These are phyloP conservation scores for Pterobdella sp. DNA, from an alignment of 2,888 invertebrate genomes.

Conservation along the genomic window DNA sequence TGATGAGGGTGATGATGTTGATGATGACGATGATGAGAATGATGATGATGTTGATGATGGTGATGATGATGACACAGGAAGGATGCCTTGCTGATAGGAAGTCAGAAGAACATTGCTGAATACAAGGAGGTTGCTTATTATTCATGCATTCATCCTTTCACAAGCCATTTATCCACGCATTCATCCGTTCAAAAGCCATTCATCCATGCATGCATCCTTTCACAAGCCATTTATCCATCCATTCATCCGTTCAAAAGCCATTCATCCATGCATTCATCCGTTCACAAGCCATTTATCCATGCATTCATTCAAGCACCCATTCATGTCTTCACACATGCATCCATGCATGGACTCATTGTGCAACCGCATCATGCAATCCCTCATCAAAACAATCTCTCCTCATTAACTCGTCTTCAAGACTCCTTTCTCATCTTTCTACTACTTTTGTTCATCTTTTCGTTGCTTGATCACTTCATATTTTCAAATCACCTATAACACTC, in stretches of 20 bases:
- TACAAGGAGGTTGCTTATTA: slow-evolving; percentile 63
- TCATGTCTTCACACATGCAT: slow-evolving; percentile 55
- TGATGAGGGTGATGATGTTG: not conserved
- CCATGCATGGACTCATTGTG: too few species aligned
- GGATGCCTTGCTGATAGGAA: slow-evolving; percentile 22
- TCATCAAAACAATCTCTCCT: too few species aligned
- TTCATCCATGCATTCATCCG: not conserved
- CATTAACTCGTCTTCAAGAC: too few species aligned
- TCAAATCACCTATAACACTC: too few species aligned
- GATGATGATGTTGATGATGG: not conserved
- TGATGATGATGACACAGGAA: not conserved
- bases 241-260: too few species aligned
- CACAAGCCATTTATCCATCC: not conserved
- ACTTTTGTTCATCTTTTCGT: too few species aligned
- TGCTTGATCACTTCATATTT: too few species aligned
- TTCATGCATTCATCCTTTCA: not conserved
- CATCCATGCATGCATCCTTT: slow-evolving; percentile 14
- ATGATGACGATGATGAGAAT: not conserved
- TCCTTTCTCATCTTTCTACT: too few species aligned
- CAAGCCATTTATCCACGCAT: not conserved
- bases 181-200: not conserved
- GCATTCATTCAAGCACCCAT: not conserved
- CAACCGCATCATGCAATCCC: too few species aligned
- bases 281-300: too few species aligned
- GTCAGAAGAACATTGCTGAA: slow-evolving; percentile 26